phyloP scores from a whole-genome alignment of 2,113 vertebrate species.

The Elephantulus edwardii region DNA sequence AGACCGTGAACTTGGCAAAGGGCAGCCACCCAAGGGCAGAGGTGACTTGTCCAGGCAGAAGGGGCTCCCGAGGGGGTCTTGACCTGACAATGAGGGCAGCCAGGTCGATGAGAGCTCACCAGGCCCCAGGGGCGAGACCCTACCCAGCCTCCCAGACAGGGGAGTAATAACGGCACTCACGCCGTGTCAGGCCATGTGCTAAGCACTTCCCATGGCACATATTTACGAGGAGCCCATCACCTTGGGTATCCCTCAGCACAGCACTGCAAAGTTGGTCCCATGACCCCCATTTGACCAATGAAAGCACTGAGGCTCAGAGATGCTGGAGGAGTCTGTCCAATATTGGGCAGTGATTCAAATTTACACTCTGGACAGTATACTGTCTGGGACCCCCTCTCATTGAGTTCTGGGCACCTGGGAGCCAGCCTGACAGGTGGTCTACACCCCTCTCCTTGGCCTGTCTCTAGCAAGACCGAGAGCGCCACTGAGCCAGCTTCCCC shows the following conservation, averaged over 20 bases:
- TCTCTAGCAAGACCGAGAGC: neutral
- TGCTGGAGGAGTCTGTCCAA: fast-evolving
- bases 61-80: conserved; percentile 39
- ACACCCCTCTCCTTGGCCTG: neutral
- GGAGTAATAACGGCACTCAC: neutral
- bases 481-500: neutral
- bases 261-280: neutral
- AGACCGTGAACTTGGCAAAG: conserved; percentile 80
- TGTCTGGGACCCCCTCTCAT: neutral
- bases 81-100: conserved; percentile 49
- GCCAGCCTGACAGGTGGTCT: neutral
- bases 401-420: neutral
- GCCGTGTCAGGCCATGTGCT: fast-evolving
- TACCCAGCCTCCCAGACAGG: neutral
- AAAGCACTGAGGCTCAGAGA: neutral
- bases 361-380: neutral
- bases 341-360: neutral
- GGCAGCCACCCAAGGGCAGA: conserved; percentile 61
- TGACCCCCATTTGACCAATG: neutral
- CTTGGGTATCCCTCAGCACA: fast-evolving
- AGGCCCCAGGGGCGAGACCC: conserved; percentile 58
- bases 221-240: fast-evolving
- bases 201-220: neutral
- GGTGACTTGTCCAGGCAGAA: neutral
- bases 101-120: conserved; percentile 47